A percentile compares a stretch with the other conserved stretches of the same genome.
Evolutionary conservation across 2,797 vertebrate species (phyloP).

Genomic region (Pagetopsis macropterus): DNA sequence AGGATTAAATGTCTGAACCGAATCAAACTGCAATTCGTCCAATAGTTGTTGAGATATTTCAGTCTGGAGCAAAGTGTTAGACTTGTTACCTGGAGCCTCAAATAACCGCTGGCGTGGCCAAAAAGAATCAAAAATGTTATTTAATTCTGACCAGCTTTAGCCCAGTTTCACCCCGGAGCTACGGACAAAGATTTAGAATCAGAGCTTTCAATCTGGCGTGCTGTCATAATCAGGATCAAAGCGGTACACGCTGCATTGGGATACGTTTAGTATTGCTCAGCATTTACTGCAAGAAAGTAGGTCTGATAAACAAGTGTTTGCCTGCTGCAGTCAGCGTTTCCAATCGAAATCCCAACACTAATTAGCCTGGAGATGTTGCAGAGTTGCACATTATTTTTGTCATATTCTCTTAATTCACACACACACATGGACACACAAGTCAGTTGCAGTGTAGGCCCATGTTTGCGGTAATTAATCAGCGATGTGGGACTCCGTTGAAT

Average conservation of each 20-base stretch:
- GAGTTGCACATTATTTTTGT: conserved; percentile 50
- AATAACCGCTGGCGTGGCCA: not conserved
- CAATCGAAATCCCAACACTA: conserved; percentile 42
- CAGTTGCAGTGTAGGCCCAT: conserved; percentile 13
- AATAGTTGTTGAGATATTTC: not conserved
- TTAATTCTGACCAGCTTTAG: conserved; percentile 5
- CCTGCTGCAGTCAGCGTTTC: conserved; percentile 64
- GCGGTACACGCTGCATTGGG: conserved; percentile 8
- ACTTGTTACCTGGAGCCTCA: not conserved
- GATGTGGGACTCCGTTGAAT: conserved; percentile 45
- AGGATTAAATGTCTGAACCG: not conserved
- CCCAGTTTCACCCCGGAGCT: conserved; percentile 15
- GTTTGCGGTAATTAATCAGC: conserved; percentile 66
- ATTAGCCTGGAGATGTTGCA: conserved; percentile 66
- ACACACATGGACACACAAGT: not conserved
- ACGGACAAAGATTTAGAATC: not conserved
- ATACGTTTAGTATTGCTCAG: conserved; percentile 37
- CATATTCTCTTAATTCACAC: conserved; percentile 41
- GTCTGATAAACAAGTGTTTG: conserved; percentile 62
- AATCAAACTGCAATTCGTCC: not conserved
- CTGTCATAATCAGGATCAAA: conserved; percentile 43
- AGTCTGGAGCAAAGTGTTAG: not conserved
- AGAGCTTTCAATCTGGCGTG: conserved; percentile 16
- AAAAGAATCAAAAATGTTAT: not conserved
- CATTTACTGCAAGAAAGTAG: conserved; percentile 51